Conservation (phyloP, 2,113 vertebrate species). For the Peromyscus californicus region DNA sequence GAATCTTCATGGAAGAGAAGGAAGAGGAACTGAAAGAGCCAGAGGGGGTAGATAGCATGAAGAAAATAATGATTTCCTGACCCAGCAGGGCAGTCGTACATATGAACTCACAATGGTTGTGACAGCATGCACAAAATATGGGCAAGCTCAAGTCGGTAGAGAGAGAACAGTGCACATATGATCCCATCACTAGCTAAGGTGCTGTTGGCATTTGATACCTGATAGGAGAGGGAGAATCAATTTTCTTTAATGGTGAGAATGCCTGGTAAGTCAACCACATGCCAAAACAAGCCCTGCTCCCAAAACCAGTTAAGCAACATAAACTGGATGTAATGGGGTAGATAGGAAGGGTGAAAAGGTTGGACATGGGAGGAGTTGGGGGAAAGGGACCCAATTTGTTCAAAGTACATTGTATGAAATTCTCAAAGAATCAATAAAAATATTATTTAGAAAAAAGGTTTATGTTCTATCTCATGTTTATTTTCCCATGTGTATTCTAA, state of each 20-base stretch:
- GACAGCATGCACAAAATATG: neutral
- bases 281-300: neutral
- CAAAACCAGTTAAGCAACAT: no score
- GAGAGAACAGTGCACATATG: no score
- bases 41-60: neutral
- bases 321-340: neutral
- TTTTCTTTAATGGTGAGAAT: neutral
- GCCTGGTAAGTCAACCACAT: neutral
- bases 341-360: neutral
- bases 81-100: neutral
- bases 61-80: neutral
- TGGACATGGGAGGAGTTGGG: neutral
- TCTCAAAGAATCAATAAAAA: neutral
- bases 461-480: neutral
- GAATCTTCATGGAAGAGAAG: neutral
- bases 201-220: neutral
- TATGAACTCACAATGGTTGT: neutral
- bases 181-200: neutral
- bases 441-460: neutral
- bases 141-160: neutral
- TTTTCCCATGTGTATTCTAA: neutral
- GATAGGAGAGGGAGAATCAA: neutral
- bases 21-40: neutral
- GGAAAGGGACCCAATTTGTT: neutral
- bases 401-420: neutral